Conservation (phyloP, 92 coral and sea anemone genomes). For the Metridium senile region DNA sequence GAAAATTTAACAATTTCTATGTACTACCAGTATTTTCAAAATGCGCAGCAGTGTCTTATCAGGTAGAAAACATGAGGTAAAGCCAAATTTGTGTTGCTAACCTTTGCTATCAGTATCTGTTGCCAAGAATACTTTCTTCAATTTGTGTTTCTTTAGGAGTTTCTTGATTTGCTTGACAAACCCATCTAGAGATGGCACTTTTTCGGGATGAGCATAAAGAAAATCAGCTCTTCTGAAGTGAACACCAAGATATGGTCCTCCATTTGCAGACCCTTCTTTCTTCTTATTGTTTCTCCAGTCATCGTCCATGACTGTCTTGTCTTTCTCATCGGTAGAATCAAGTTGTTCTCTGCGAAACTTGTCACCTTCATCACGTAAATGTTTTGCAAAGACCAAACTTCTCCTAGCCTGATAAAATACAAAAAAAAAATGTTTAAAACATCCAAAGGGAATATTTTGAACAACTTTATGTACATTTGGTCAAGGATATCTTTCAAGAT, state of each 20-base stretch:
- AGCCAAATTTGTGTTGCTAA: conserved; percentile 11
- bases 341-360: conserved; percentile 81
- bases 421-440: too few species aligned
- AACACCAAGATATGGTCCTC: conserved; percentile 92
- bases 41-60: too few species aligned
- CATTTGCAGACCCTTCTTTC: conserved; percentile 86
- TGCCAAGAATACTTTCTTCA: conserved; percentile 88
- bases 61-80: neutral
- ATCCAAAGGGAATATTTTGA: too few species aligned
- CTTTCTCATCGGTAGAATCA: conserved; percentile 82
- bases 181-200: conserved; percentile 84
- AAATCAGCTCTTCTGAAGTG: conserved; percentile 93
- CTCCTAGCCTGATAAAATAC: conserved; percentile 75
- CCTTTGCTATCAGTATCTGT: conserved; percentile 89
- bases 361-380: conserved; percentile 91
- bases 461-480: too few species aligned
- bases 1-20: too few species aligned
- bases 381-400: conserved; percentile 96
- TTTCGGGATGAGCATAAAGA: conserved; percentile 85
- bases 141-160: conserved; percentile 73
- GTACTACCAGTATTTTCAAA: too few species aligned
- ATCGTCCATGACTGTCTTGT: conserved; percentile 82
- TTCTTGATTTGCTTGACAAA: conserved; percentile 84
- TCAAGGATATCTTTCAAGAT: too few species aligned
- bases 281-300: conserved; percentile 96